A percentile compares a stretch with the other conserved stretches of the same genome.
phyloP scores from a whole-genome alignment of 2,113 vertebrate species.

The Pygoscelis adeliae region DNA sequence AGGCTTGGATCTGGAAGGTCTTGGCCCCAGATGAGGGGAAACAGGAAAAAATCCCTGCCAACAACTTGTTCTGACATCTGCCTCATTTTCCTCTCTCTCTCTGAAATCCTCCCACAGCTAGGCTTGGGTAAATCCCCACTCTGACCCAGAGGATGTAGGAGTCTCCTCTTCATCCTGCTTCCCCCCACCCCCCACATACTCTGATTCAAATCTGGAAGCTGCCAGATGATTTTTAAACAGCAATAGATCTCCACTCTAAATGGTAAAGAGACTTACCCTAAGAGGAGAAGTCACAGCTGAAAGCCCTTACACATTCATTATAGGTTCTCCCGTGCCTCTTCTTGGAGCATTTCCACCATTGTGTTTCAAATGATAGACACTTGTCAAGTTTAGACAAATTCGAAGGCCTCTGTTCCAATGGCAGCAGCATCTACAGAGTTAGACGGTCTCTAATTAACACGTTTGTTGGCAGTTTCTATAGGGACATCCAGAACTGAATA shows the following conservation, averaged over 20 bases:
- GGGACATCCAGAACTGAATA: neutral
- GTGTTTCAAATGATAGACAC: neutral
- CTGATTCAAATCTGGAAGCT: neutral
- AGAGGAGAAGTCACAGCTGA: neutral
- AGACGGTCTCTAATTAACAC: neutral
- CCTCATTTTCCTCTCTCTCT: neutral
- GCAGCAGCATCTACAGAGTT: neutral
- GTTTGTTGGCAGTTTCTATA: neutral
- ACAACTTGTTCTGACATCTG: neutral
- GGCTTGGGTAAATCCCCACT: neutral
- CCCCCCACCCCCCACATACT: neutral
- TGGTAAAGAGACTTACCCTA: neutral
- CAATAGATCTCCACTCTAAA: neutral
- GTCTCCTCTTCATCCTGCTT: neutral
- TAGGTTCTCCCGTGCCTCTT: neutral
- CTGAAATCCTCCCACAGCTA: neutral
- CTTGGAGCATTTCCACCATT: neutral
- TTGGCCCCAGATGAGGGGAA: neutral
- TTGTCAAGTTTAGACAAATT: neutral
- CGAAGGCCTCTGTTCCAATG: neutral
- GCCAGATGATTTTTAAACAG: neutral
- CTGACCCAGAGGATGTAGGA: neutral
- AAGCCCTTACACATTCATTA: neutral
- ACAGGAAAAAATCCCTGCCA: neutral
- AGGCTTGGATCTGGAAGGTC: neutral